Percentiles rank a stretch among this genome's conserved stretches.
These are phyloP conservation scores for Athalia cordata DNA, from an alignment of 2,888 invertebrate genomes.

Conservation along the genomic window DNA sequence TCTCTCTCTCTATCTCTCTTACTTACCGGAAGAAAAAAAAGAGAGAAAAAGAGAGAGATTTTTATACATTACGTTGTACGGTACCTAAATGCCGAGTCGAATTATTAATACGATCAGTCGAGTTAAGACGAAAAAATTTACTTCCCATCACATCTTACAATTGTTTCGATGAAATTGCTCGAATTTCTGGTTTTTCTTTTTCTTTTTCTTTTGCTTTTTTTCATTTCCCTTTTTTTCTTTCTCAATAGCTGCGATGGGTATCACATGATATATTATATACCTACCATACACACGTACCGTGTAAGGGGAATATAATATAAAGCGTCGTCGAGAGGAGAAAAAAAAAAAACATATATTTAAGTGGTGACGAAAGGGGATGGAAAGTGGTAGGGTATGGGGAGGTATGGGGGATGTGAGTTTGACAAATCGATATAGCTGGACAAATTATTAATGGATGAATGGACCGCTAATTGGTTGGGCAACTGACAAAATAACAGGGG, in stretches of 20 bases:
- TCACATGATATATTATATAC: too few species aligned
- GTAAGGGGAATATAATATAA: too few species aligned
- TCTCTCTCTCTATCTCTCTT: background rate
- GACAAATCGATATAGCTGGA: constrained; percentile 34
- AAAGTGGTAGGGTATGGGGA: background rate
- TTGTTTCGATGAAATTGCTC: too few species aligned
- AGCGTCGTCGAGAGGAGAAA: too few species aligned
- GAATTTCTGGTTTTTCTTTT: background rate
- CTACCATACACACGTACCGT: too few species aligned
- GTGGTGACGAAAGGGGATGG: background rate
- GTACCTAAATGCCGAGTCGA: background rate
- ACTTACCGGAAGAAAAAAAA: background rate
- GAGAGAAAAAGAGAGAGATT: background rate
- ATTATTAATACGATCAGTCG: constrained; percentile 7
- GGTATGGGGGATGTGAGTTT: background rate
- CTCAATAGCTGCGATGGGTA: too few species aligned
- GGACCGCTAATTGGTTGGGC: constrained; percentile 7
- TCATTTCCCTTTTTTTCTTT: background rate
- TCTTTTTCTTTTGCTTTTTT: background rate
- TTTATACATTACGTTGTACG: background rate
- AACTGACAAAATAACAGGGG: constrained; percentile 39
- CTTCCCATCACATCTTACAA: background rate
- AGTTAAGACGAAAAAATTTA: background rate
- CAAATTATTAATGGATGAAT: constrained; percentile 29
- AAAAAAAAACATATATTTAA: too few species aligned